A percentile compares a stretch with the other conserved stretches of the same genome.
These are phyloP conservation scores for Samia ricini DNA, from an alignment of 1,140 invertebrate species.

Conservation along the genomic window DNA sequence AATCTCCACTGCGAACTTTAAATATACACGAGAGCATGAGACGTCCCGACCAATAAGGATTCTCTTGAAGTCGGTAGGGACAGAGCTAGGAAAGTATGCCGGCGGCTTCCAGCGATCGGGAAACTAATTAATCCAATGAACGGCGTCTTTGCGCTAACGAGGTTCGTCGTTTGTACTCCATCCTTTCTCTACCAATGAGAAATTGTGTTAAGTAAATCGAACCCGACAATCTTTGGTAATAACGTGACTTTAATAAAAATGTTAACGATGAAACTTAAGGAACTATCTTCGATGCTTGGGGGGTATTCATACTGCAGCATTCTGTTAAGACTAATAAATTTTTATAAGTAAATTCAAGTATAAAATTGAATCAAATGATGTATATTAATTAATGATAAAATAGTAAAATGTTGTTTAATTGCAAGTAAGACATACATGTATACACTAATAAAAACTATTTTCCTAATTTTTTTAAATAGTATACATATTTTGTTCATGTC, in stretches of 20 bases:
- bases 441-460: too few species aligned
- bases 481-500: too few species aligned
- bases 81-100: constrained; percentile 42
- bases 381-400: too few species aligned
- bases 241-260: background rate
- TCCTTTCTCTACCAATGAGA: constrained; percentile 38
- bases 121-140: constrained; percentile 71
- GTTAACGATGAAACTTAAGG: background rate
- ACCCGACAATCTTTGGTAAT: constrained; percentile 8
- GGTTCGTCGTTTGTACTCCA: constrained; percentile 56
- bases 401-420: too few species aligned
- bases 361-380: too few species aligned
- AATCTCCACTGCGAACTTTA: constrained; percentile 42
- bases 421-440: too few species aligned
- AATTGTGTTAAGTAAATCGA: constrained; percentile 50
- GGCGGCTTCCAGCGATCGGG: constrained; percentile 39
- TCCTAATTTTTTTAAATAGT: too few species aligned
- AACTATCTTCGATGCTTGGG: background rate
- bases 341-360: too few species aligned
- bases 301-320: background rate
- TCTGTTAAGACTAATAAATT: background rate
- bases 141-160: constrained; percentile 62
- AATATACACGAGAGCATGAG: constrained; percentile 54
- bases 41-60: constrained; percentile 49
- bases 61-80: constrained; percentile 37